phyloP scores from a whole-genome alignment of 2,113 vertebrate species.

The Tragelaphus imberbis region DNA sequence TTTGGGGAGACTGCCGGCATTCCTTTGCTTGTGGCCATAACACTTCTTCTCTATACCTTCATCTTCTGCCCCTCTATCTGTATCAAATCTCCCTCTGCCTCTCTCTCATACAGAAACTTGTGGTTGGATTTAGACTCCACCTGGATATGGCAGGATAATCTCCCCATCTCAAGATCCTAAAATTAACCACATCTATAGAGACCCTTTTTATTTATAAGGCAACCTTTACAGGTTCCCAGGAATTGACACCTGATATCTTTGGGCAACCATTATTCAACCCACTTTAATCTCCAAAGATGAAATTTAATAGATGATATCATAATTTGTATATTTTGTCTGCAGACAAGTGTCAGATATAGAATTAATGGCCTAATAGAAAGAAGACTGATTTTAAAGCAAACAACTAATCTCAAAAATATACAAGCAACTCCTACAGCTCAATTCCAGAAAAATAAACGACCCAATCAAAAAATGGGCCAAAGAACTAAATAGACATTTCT shows the following conservation, averaged over 20 bases:
- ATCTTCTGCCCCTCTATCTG: background rate
- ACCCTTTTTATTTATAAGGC: background rate
- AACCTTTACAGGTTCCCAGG: background rate
- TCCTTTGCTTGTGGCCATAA: background rate
- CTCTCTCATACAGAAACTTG: background rate
- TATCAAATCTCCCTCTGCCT: background rate
- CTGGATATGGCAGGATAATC: background rate
- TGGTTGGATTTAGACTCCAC: background rate
- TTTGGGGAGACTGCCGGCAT: background rate
- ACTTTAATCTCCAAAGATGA: background rate
- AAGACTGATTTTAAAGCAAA: background rate
- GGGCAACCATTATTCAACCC: background rate
- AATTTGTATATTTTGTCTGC: slow-evolving; percentile 10
- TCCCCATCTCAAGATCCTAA: background rate
- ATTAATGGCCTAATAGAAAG: background rate
- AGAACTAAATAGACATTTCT: too few relatives aligned
- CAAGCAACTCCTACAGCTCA: too few relatives aligned
- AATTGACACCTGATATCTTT: background rate
- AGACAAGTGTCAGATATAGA: background rate
- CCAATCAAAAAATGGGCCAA: too few relatives aligned
- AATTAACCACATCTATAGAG: background rate
- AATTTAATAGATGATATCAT: background rate
- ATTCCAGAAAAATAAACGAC: too few relatives aligned
- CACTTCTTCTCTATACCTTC: background rate
- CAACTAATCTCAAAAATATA: too few relatives aligned